Conservation (phyloP, 2,113 vertebrate genomes). For the Cynocephalus volans region DNA sequence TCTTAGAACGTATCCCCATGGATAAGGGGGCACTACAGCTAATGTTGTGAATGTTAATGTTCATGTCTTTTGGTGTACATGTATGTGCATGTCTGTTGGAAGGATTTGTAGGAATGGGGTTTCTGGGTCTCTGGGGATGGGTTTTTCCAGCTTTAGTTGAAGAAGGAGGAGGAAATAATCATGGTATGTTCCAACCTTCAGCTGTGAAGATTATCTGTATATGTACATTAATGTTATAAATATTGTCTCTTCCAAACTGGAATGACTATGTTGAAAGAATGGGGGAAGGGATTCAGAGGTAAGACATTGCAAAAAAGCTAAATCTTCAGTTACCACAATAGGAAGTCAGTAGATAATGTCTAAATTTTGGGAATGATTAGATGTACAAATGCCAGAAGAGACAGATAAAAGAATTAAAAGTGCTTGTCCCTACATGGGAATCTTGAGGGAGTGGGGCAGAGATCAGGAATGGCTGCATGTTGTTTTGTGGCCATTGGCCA, state of each 20-base stretch:
- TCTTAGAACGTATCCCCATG: no score
- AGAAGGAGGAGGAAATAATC: neutral
- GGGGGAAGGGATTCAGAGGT: neutral
- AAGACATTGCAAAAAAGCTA: neutral
- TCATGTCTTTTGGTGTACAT: neutral
- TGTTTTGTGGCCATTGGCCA: no score
- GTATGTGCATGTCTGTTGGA: neutral
- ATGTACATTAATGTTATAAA: neutral
- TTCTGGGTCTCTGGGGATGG: neutral
- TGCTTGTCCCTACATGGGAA: neutral
- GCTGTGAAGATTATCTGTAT: neutral
- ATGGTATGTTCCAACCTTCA: neutral
- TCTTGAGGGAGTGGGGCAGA: neutral
- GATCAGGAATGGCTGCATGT: no score
- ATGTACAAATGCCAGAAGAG: neutral
- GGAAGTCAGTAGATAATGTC: neutral
- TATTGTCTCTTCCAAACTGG: neutral
- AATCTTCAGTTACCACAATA: neutral
- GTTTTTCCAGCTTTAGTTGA: neutral
- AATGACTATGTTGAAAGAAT: neutral
- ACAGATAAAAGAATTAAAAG: neutral
- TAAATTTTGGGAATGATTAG: neutral
- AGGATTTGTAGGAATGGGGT: neutral
- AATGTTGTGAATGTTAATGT: neutral
- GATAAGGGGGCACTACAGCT: neutral